Evolutionary conservation across 2,888 invertebrate genomes (phyloP).

Genomic region (Globia sparganii): DNA sequence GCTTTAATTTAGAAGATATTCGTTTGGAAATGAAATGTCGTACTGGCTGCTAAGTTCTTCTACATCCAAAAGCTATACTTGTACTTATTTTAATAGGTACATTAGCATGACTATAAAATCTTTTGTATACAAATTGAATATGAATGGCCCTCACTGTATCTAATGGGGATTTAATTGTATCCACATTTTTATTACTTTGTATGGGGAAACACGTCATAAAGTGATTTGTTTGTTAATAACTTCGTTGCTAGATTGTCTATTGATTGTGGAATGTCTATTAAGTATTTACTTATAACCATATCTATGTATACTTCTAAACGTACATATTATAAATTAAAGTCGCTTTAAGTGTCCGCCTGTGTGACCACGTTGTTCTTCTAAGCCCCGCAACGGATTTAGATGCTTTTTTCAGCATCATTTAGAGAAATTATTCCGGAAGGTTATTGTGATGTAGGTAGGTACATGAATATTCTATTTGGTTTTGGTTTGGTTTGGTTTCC

Average conservation of each 20-base stretch:
- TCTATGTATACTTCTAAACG: not conserved
- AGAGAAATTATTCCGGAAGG: too few species aligned
- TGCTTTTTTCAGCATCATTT: not conserved
- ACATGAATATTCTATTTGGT: too few species aligned
- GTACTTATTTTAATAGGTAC: not conserved
- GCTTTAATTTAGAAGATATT: not conserved
- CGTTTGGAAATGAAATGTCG: not conserved
- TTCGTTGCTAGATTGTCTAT: conserved; percentile 12
- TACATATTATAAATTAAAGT: not conserved
- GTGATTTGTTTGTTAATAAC: conserved; percentile 29
- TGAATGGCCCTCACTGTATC: conserved; percentile 53
- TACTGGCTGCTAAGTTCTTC: not conserved
- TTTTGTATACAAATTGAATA: conserved; percentile 58
- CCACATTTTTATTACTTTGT: conserved; percentile 49
- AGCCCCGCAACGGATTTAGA: not conserved
- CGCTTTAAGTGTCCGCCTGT: not conserved
- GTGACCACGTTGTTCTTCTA: not conserved
- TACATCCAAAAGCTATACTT: not conserved
- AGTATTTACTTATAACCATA: not conserved
- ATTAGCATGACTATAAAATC: conserved; percentile 45
- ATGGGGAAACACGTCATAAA: conserved; percentile 38
- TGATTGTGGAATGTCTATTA: not conserved
- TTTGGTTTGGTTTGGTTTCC: too few species aligned
- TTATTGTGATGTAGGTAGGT: too few species aligned
- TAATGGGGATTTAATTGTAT: conserved; percentile 61